phyloP scores from a whole-genome alignment of 1,140 invertebrate species.

The Trachymyrmex septentrionalis region DNA sequence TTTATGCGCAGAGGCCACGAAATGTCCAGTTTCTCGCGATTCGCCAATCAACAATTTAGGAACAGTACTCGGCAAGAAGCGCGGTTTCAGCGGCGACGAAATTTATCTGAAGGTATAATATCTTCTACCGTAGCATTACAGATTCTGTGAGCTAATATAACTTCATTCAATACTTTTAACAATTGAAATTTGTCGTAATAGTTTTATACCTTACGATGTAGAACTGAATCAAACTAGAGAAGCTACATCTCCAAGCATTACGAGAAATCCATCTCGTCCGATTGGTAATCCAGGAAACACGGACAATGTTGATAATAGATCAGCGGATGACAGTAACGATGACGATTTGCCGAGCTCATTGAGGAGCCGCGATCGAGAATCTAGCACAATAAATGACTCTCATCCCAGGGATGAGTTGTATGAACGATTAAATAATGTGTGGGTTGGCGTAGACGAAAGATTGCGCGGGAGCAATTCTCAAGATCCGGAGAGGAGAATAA shows the following conservation, averaged over 20 bases:
- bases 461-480: slow-evolving; percentile 47
- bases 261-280: slow-evolving; percentile 17
- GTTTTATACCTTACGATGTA: slow-evolving; percentile 68
- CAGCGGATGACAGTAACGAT: slow-evolving; percentile 43
- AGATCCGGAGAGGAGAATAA: slow-evolving; percentile 67
- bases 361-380: slow-evolving; percentile 18
- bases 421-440: slow-evolving; percentile 52
- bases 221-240: slow-evolving; percentile 64
- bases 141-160: not conserved
- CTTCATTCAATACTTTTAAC: slow-evolving; percentile 66
- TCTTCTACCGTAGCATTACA: slow-evolving; percentile 27
- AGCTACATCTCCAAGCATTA: slow-evolving; percentile 40
- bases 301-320: slow-evolving; percentile 47
- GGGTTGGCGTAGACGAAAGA: slow-evolving; percentile 58
- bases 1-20: slow-evolving; percentile 60
- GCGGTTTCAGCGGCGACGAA: slow-evolving; percentile 48
- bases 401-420: slow-evolving; percentile 16
- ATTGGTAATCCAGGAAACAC: not conserved
- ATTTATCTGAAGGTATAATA: slow-evolving; percentile 62
- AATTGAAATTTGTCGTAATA: slow-evolving; percentile 76
- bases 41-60: slow-evolving; percentile 33
- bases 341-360: slow-evolving; percentile 14
- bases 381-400: not conserved
- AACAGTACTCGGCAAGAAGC: slow-evolving; percentile 30
- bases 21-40: slow-evolving; percentile 40